Conservation (phyloP, 2,113 vertebrate species). For the Daubentonia madagascariensis region DNA sequence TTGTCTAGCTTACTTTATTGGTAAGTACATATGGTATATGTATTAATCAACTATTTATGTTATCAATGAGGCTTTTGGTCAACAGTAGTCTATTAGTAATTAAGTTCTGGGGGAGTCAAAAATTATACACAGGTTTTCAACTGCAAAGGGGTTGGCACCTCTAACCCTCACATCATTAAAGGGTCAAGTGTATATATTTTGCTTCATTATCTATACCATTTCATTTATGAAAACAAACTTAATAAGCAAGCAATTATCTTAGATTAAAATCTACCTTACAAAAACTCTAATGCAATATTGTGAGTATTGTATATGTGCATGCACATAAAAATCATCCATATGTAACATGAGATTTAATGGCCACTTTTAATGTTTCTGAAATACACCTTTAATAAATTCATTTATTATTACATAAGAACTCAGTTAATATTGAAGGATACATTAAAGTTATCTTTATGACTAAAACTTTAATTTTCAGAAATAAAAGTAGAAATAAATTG, state of each 20-base stretch:
- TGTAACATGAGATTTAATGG: not conserved
- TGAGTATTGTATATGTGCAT: not conserved
- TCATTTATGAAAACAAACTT: not conserved
- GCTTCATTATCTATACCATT: not conserved
- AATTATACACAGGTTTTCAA: not conserved
- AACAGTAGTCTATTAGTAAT: not conserved
- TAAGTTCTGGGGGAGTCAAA: not conserved
- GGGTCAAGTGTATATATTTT: not conserved
- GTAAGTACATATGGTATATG: not conserved
- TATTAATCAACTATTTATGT: not conserved
- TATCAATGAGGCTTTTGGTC: not conserved
- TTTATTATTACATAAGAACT: not conserved
- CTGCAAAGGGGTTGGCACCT: not conserved
- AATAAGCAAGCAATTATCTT: not conserved
- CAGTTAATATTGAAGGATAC: not conserved
- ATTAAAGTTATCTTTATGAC: not conserved
- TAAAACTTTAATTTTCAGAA: slow-evolving; percentile 34
- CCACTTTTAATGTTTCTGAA: not conserved
- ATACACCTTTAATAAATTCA: not conserved
- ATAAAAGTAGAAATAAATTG: not conserved
- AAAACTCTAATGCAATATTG: not conserved
- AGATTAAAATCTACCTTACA: not conserved
- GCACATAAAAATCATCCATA: not conserved
- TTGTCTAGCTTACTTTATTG: not conserved
- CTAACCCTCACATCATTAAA: not conserved